Evolutionary conservation across 1,140 invertebrate genomes (phyloP).

Genomic region (Papilio dardanus): DNA sequence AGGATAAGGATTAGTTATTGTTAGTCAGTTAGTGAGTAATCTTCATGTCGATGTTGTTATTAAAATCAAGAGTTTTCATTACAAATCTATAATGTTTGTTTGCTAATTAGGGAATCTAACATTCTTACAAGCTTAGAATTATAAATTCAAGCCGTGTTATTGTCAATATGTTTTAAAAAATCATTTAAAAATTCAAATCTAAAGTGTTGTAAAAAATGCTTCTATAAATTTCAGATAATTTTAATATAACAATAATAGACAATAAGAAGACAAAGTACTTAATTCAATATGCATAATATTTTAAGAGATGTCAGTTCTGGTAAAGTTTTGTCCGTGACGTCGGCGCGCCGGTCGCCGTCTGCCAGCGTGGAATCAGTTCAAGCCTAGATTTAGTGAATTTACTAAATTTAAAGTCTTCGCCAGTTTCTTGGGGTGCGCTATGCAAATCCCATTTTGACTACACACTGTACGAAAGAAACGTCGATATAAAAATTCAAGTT

Average conservation of each 20-base stretch:
- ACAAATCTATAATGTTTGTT: no score
- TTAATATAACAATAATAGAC: not conserved
- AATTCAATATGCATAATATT: slow-evolving; percentile 32
- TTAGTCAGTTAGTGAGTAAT: no score
- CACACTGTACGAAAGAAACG: slow-evolving; percentile 49
- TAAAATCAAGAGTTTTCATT: no score
- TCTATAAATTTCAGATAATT: not conserved
- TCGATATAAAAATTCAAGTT: not conserved
- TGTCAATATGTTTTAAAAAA: no score
- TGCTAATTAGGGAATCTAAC: no score
- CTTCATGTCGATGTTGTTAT: no score
- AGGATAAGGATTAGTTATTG: no score
- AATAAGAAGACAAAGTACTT: slow-evolving; percentile 6
- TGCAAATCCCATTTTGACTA: slow-evolving; percentile 62
- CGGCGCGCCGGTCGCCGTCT: slow-evolving; percentile 49
- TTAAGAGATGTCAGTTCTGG: slow-evolving; percentile 31
- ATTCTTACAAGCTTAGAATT: no score
- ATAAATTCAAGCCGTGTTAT: no score
- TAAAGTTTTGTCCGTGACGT: slow-evolving; percentile 49
- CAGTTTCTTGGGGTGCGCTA: slow-evolving; percentile 66
- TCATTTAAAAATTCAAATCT: no score
- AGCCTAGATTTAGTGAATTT: slow-evolving; percentile 78
- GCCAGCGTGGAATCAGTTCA: slow-evolving; percentile 63
- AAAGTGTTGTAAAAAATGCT: not conserved
- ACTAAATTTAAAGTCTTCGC: slow-evolving; percentile 75